These are phyloP conservation scores for Neolamprologus kungweensis DNA, from an alignment of 2,113 vertebrate genomes.

Conservation along the genomic window DNA sequence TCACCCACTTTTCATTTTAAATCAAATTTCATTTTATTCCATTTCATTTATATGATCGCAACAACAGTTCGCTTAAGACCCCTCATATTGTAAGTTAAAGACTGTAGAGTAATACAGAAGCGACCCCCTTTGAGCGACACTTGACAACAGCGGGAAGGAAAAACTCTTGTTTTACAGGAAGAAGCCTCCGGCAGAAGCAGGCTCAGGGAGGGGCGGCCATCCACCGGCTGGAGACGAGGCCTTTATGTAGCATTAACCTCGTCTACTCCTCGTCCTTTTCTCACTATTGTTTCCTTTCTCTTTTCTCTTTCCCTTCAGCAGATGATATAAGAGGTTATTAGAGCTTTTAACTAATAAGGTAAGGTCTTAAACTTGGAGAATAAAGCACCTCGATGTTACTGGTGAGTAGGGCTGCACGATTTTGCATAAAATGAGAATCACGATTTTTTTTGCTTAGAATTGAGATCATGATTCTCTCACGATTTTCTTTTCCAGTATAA, in stretches of 20 bases:
- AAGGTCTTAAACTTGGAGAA: not conserved
- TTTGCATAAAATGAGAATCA: too few species aligned
- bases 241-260: not conserved
- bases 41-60: accelerated
- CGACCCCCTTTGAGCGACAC: accelerated
- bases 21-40: accelerated
- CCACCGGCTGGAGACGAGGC: accelerated
- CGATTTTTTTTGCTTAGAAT: too few species aligned
- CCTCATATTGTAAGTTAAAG: not conserved
- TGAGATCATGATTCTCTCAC: too few species aligned
- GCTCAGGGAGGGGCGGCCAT: not conserved
- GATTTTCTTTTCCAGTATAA: too few species aligned
- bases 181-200: not conserved
- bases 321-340: accelerated
- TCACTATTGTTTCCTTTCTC: not conserved
- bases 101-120: accelerated
- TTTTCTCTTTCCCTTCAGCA: not conserved
- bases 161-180: not conserved
- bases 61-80: too few species aligned
- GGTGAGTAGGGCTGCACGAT: too few species aligned
- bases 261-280: not conserved
- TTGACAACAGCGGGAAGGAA: not conserved
- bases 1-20: not conserved
- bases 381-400: not conserved
- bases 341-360: not conserved